Percentiles rank a stretch among this genome's conserved stretches.
These are phyloP conservation scores for Calameuta pallipes DNA, from an alignment of 2,888 invertebrate genomes.

Conservation along the genomic window DNA sequence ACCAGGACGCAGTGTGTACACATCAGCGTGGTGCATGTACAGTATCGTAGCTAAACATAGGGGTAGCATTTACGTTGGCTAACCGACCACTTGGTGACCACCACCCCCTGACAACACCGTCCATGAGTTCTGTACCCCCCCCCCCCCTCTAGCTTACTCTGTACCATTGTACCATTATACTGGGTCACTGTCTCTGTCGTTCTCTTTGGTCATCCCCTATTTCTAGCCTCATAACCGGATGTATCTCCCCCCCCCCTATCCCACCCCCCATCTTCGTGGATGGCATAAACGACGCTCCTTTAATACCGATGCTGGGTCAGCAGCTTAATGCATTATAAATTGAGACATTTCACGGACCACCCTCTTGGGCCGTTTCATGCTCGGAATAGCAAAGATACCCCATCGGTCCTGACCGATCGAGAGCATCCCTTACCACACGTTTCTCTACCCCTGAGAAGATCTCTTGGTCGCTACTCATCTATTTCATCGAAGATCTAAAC, in stretches of 20 bases:
- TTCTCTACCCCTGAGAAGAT: background rate
- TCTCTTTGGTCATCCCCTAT: background rate
- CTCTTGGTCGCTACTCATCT: background rate
- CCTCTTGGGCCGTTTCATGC: background rate
- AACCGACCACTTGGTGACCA: background rate
- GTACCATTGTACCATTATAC: background rate
- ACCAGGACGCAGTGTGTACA: constrained; percentile 14
- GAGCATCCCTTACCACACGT: background rate
- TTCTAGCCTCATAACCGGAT: background rate
- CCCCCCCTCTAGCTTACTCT: background rate
- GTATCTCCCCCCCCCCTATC: background rate
- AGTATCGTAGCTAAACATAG: constrained; percentile 21
- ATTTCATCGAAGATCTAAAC: background rate
- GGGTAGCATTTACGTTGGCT: constrained; percentile 5
- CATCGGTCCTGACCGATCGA: background rate
- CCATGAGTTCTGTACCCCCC: background rate
- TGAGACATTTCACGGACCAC: constrained; percentile 7
- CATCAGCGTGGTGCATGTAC: constrained; percentile 12
- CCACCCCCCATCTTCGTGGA: background rate
- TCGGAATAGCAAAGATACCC: constrained; percentile 5
- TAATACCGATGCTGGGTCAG: constrained; percentile 1
- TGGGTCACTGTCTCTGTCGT: background rate
- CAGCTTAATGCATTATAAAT: constrained; percentile 13
- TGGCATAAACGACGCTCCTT: background rate
- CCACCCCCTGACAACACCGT: background rate